Evolutionary conservation across 1,140 invertebrate species (phyloP), one percentile per base, ranked within the genome.

Genomic region (Acromyrmex heyeri): DNA sequence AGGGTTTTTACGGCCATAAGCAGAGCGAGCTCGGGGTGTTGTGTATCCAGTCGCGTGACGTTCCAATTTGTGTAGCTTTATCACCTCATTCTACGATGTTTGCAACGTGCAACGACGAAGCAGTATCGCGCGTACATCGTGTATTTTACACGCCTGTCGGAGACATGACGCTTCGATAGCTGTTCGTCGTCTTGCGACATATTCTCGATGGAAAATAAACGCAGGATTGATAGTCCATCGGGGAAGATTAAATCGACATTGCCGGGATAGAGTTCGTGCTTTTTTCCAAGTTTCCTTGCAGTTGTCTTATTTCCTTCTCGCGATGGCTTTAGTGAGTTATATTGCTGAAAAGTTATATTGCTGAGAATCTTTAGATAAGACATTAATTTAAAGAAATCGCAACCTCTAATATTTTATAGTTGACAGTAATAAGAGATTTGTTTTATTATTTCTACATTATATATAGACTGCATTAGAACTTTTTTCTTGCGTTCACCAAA

Each of bases 21-120:
- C 79, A 48, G 38, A 75, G 34, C 30, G 38, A 21, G 30, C n/a
- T 5, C 7, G 12, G n/a, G 30, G 14, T 30, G n/a, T 24, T 72
- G 21, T 61, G 55, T 12, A 82, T 82, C 55, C 27, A 34, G 55
- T 75, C 67, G 79, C 64, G 21, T 69, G 77, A 79, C 62, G 65
- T 57, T 62, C 69, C 67, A 75, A 83, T 83, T 83, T 75, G 79
- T 24, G 79, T 61, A 82, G 67, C 70, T 82, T 82, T 82, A 82
- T 82, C 79, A 73, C 67, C 53, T 82, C 55, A 24, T 82, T 82
- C 34, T 24, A 24, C 67, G 38, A 73, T 57, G 53, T 72, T 61
- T 55, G 67, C 62, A 78, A 24, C 48, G n/a, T 65, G 61, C 78
- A 61, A 69, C 48, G 76, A 55, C 62, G 50, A 14, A 53, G 48